Evolutionary conservation across 2,113 vertebrate species (phyloP), one percentile per base, ranked within the genome.

Genomic region (Sceloporus undulatus): DNA sequence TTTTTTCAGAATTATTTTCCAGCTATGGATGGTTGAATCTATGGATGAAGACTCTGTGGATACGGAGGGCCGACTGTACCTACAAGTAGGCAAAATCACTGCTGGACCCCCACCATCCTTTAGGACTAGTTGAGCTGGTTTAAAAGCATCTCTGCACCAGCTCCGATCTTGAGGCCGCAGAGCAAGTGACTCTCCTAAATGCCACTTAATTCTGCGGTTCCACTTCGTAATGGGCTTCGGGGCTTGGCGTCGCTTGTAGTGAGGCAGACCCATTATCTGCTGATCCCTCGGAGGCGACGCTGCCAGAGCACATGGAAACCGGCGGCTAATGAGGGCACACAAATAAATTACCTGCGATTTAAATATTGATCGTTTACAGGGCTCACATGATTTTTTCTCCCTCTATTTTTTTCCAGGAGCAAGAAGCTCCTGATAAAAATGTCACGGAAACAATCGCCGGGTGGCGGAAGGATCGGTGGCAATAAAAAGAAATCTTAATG

Each of bases 401-500:
- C 54, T 11, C 75, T 34, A 34, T 34, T 34, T 34, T 34, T 34
- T 34, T 34, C 34, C 34, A 34, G 34, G 34, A 34, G 34, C 85
- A 79, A 88, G 86, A n/a, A 91, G 91, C 11, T 56, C 88, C 87
- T 71, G 0, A 83, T 74, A 90, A 95, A 95, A 95, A 96, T 90
- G 94, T 94, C 94, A 93, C 68, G 27, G 92, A 94, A 80, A 93
- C 90, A 71, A 29, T 6, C 27, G 75, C 85, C 1, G 3, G 85
- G 79, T 74, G 79, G 88, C 76, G 59, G 93, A 79, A 62, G 77
- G 25, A 19, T 14, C 0, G 5, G 85, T 0, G 0, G 93, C 93
- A 94, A 94, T 96, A 94, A 94, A 95, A 88, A 48, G 27, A 11
- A 62, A 5, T 29, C 81, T 85, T 91, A 94, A 94, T 91, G 94